Conservation (phyloP, 92 coral and sea anemone species). For the Bergia puertoricense region DNA sequence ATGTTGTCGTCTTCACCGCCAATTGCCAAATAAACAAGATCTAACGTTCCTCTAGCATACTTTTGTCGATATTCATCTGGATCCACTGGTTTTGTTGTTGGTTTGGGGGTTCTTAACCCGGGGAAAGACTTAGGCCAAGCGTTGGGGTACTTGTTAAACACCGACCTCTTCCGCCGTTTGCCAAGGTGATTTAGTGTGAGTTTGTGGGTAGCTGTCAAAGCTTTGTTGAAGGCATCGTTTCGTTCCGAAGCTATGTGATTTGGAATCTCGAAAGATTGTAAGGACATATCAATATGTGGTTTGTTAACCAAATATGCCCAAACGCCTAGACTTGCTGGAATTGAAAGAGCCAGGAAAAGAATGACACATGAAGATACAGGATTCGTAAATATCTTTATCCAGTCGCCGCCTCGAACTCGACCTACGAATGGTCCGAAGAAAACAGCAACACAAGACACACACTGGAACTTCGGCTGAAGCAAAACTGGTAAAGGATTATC, state of each 20-base stretch:
- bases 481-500: slow-evolving; percentile 47
- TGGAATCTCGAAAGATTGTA: slow-evolving; percentile 78
- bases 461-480: slow-evolving; percentile 67
- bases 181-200: not conserved
- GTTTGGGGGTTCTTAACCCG: not conserved
- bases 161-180: slow-evolving; percentile 27
- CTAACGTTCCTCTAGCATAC: slow-evolving; percentile 57
- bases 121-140: slow-evolving; percentile 49
- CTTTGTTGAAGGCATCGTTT: slow-evolving; percentile 64
- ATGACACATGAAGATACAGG: slow-evolving; percentile 45
- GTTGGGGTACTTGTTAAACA: slow-evolving; percentile 1
- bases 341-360: slow-evolving; percentile 37
- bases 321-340: slow-evolving; percentile 55
- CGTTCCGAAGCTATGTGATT: slow-evolving; percentile 67
- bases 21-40: slow-evolving; percentile 81
- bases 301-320: slow-evolving; percentile 30
- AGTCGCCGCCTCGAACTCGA: not conserved
- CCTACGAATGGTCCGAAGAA: not conserved
- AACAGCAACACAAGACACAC: slow-evolving; percentile 19
- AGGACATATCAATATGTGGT: slow-evolving; percentile 63
- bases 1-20: slow-evolving; percentile 76
- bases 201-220: slow-evolving; percentile 41
- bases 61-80: slow-evolving; percentile 49
- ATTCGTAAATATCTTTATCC: slow-evolving; percentile 34
- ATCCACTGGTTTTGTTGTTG: slow-evolving; percentile 35